Percentiles rank a stretch among this genome's conserved stretches.
These are phyloP conservation scores for Otis tarda DNA, from an alignment of 2,113 vertebrate species.

Conservation along the genomic window DNA sequence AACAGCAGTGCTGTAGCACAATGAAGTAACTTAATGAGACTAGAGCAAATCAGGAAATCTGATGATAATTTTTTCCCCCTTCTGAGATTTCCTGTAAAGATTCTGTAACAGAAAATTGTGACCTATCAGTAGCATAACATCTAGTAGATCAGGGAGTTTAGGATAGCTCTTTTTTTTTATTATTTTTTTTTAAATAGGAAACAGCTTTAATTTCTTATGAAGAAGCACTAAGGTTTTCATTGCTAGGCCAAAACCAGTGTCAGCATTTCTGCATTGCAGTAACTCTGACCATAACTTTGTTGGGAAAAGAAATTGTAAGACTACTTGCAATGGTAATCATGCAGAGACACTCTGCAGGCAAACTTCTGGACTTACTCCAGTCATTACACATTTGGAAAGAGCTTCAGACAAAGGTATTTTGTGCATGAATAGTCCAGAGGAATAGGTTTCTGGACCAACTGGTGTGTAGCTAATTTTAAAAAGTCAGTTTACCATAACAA, in stretches of 20 bases:
- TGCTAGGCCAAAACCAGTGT: background rate
- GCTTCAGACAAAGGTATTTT: slow-evolving; percentile 81
- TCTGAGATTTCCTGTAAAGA: background rate
- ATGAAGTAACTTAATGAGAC: background rate
- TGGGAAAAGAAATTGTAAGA: slow-evolving; percentile 63
- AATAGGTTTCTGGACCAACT: slow-evolving; percentile 83
- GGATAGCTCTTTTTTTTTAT: background rate
- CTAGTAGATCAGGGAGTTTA: background rate
- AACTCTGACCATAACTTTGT: slow-evolving; percentile 30
- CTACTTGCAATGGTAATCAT: slow-evolving; percentile 63
- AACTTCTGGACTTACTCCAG: slow-evolving; percentile 78
- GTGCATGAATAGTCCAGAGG: slow-evolving; percentile 79
- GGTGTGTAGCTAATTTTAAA: slow-evolving; percentile 84
- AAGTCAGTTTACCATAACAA: slow-evolving; percentile 85
- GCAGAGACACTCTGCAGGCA: slow-evolving; percentile 70
- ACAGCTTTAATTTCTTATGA: slow-evolving; percentile 29
- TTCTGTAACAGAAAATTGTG: background rate
- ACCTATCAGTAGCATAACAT: no score
- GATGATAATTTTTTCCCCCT: background rate
- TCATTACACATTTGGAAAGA: slow-evolving; percentile 80
- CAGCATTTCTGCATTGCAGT: background rate
- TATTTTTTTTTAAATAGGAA: background rate
- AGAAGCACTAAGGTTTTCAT: background rate
- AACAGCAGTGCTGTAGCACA: background rate
- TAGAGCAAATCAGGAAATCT: background rate